phyloP scores from a whole-genome alignment of 37 sponge, comb jelly and placozoan genomes.

The Cliona cf. orientalis region DNA sequence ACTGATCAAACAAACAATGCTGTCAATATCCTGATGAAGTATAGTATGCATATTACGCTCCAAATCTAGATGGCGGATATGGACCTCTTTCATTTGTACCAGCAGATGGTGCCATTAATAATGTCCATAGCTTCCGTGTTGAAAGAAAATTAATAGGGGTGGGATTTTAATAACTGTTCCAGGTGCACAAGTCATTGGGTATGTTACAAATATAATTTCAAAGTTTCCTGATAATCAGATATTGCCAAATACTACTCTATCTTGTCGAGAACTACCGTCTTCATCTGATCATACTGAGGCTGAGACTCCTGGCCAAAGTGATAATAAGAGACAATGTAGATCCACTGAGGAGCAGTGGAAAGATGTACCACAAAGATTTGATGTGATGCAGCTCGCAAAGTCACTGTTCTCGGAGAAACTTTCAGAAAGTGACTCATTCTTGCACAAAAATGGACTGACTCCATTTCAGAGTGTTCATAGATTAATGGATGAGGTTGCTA shows the following conservation, averaged over 20 bases:
- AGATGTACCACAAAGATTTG: too few species aligned
- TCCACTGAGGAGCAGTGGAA: too few species aligned
- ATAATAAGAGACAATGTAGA: too few species aligned
- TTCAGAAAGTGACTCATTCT: too few species aligned
- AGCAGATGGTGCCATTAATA: neutral
- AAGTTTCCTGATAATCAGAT: constrained; percentile 11
- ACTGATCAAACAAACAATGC: neutral
- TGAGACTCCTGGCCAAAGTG: neutral
- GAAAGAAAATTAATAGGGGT: constrained; percentile 10
- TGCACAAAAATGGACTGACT: too few species aligned
- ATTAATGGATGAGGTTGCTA: too few species aligned
- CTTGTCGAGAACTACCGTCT: neutral
- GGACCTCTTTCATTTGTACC: constrained; percentile 21
- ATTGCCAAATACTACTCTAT: neutral
- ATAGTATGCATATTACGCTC: constrained; percentile 31
- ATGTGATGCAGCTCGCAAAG: neutral
- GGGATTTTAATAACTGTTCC: constrained; percentile 10
- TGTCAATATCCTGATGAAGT: constrained; percentile 26
- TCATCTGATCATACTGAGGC: neutral
- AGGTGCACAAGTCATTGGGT: constrained; percentile 26
- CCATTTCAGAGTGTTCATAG: too few species aligned
- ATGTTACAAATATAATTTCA: neutral
- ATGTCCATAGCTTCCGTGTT: constrained; percentile 6
- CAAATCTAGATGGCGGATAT: constrained; percentile 3
- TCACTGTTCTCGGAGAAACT: neutral